Conservation (phyloP, 2,797 vertebrate genomes). For the Rhinoraja longicauda region DNA sequence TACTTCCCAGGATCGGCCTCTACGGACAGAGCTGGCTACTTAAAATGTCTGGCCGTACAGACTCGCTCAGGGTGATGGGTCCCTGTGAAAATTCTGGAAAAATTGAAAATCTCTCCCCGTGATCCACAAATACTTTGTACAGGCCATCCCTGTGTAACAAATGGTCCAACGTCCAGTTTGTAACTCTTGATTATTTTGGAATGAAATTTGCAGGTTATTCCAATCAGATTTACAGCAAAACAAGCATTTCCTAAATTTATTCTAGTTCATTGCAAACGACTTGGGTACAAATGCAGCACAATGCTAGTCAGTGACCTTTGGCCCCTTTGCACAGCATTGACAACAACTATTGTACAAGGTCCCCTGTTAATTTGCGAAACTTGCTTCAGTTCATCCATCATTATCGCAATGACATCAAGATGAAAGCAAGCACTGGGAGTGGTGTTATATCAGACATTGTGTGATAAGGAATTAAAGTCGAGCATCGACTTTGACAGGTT, state of each 20-base stretch:
- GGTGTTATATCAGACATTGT: neutral
- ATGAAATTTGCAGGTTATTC: neutral
- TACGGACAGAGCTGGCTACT: too few relatives aligned
- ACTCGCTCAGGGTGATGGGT: too few relatives aligned
- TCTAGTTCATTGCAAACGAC: neutral
- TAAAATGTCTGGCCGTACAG: too few relatives aligned
- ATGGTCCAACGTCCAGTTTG: too few relatives aligned
- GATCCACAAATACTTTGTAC: too few relatives aligned
- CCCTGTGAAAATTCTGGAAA: too few relatives aligned
- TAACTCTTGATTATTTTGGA: neutral
- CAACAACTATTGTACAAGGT: neutral
- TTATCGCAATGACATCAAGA: neutral
- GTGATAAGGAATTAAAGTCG: neutral
- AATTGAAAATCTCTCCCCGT: too few relatives aligned
- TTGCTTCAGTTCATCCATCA: neutral
- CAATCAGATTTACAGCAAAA: constrained; percentile 2
- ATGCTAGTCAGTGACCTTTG: neutral
- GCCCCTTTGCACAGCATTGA: neutral
- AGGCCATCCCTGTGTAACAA: too few relatives aligned
- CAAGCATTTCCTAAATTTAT: neutral
- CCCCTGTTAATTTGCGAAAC: neutral
- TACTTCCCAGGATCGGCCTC: too few relatives aligned
- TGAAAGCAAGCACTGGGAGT: neutral
- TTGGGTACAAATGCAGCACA: neutral
- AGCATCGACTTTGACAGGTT: neutral